Conservation (phyloP, 2,888 invertebrate species). For the Notodonta dromedarius region DNA sequence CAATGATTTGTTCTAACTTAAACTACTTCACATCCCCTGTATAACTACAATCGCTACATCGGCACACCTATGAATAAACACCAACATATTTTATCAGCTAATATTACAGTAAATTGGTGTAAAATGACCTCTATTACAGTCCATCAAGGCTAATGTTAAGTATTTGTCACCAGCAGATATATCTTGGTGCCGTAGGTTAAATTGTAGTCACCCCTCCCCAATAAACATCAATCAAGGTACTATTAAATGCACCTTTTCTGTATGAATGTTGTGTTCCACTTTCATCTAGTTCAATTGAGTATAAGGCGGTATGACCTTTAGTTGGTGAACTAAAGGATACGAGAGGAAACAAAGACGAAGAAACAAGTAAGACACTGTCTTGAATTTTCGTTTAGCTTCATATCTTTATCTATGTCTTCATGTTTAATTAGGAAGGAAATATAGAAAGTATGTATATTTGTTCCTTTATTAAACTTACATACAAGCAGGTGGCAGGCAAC, state of each 20-base stretch:
- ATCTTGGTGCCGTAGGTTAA: constrained; percentile 32
- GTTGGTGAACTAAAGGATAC: too few relatives aligned
- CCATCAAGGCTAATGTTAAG: constrained; percentile 4
- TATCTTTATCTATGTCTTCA: too few relatives aligned
- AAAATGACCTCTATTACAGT: neutral
- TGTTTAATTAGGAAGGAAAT: too few relatives aligned
- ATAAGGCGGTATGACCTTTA: too few relatives aligned
- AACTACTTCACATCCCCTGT: constrained; percentile 20
- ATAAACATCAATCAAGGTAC: constrained; percentile 72
- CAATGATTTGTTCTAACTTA: neutral
- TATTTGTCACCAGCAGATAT: constrained; percentile 10
- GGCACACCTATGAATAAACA: constrained; percentile 42
- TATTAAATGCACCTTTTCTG: constrained; percentile 73
- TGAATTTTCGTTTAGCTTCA: too few relatives aligned
- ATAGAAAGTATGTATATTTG: too few relatives aligned
- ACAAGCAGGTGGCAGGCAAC: too few relatives aligned
- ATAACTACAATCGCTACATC: constrained; percentile 25
- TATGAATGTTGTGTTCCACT: constrained; percentile 47
- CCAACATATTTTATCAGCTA: constrained; percentile 12
- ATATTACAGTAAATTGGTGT: neutral
- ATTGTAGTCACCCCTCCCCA: constrained; percentile 50
- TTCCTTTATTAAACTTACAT: too few relatives aligned
- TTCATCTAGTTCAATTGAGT: constrained; percentile 23
- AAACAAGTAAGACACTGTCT: too few relatives aligned
- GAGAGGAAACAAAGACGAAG: too few relatives aligned